Percentiles rank a stretch among this genome's conserved stretches.
Evolutionary conservation across 2,113 vertebrate genomes (phyloP).

Genomic region (Oncorhynchus kisutch): DNA sequence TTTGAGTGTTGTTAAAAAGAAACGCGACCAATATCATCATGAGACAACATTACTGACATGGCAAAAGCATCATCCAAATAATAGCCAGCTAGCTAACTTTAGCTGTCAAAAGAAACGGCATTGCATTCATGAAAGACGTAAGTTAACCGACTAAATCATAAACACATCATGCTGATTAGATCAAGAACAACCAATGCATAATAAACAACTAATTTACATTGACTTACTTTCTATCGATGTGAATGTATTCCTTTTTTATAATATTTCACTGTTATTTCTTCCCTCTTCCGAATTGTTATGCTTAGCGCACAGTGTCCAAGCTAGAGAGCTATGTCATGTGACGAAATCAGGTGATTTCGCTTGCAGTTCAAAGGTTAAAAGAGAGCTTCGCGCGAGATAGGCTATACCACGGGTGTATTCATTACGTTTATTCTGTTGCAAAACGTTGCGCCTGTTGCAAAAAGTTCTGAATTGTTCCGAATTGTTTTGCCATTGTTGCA

Average conservation of each 20-base stretch:
- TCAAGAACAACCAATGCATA: background rate
- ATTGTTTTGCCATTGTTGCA: too few species aligned
- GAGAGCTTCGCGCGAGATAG: background rate
- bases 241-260: background rate
- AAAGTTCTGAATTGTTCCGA: too few species aligned
- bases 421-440: too few species aligned
- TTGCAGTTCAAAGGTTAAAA: constrained; percentile 52
- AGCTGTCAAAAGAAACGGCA: too few species aligned
- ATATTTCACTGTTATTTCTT: background rate
- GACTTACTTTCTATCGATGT: background rate
- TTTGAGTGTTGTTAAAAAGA: background rate
- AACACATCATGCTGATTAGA: background rate
- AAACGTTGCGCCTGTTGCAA: too few species aligned
- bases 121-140: background rate
- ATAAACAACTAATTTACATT: background rate
- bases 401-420: too few species aligned
- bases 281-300: constrained; percentile 36
- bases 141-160: background rate
- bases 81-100: too few species aligned
- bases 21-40: background rate
- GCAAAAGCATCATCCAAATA: too few species aligned
- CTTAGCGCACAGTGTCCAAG: constrained; percentile 7
- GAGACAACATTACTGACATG: background rate
- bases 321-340: constrained; percentile 64
- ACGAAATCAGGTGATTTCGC: constrained; percentile 66